phyloP scores from a whole-genome alignment of 1,140 invertebrate genomes.

The Sogatella furcifera region DNA sequence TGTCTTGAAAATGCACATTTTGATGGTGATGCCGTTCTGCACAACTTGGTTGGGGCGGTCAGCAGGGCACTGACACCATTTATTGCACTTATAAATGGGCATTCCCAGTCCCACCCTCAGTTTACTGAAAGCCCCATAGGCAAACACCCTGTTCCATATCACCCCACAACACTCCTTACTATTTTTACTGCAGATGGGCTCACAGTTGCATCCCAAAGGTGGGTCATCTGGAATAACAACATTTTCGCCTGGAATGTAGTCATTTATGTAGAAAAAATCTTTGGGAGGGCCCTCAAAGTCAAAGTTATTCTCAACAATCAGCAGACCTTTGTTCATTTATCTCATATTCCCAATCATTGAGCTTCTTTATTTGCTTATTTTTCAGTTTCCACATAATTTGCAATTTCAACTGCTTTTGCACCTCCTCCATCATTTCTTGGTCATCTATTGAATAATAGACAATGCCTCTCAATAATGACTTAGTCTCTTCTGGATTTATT shows the following conservation, averaged over 20 bases:
- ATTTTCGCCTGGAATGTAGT: constrained; percentile 55
- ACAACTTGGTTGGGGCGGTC: constrained; percentile 79
- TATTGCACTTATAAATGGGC: constrained; percentile 90
- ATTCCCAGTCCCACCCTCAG: constrained; percentile 59
- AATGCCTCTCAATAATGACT: constrained; percentile 8
- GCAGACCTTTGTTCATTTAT: constrained; percentile 44
- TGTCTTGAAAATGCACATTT: constrained; percentile 79
- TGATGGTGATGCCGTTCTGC: constrained; percentile 65
- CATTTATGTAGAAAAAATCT: constrained; percentile 74
- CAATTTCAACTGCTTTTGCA: constrained; percentile 5
- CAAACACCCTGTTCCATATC: constrained; percentile 48
- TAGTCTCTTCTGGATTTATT: constrained; percentile 12
- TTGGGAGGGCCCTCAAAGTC: constrained; percentile 72
- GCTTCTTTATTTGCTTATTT: constrained; percentile 43
- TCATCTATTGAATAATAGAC: constrained; percentile 14
- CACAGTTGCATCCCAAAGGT: constrained; percentile 74
- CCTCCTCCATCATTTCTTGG: constrained; percentile 8
- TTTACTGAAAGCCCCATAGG: constrained; percentile 53
- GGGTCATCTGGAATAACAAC: constrained; percentile 67
- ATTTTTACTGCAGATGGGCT: constrained; percentile 33
- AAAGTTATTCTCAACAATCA: constrained; percentile 65
- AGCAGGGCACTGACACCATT: constrained; percentile 58
- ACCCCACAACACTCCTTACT: constrained; percentile 47
- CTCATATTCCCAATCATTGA: constrained; percentile 57
- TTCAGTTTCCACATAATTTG: constrained; percentile 25